Evolutionary conservation across 2,113 vertebrate genomes (phyloP), one percentile per base, ranked within the genome.

Genomic region (Scartelaos histophorus): DNA sequence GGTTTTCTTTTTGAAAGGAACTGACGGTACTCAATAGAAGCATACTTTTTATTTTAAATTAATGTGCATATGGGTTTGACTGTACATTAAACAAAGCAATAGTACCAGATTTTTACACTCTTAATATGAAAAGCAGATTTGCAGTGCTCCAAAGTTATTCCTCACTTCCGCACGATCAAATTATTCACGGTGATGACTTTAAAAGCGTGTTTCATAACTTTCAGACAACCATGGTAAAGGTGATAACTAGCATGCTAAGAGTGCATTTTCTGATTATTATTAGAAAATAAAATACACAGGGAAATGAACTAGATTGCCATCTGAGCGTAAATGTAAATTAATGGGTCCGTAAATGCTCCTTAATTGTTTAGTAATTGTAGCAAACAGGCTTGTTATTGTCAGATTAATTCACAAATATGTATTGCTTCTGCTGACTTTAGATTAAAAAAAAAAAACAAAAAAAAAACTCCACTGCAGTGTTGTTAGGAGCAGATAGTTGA

Each of bases 291-390:
- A 29, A 29, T 29, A 29, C 29, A 29, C 29, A 29, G 29, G 29
- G 10, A 43, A 1, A 43, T 43, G 9, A 10, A 34, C 16, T 61
- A 25, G 13, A 2, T 13, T 13, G 24, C 24, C 25, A 61, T 17
- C 15, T 61, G 58, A 61, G 25, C 25, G 7, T 34, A 15, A 34
- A 17, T 61, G 34, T 17, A 5, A 25, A 34, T 13, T 34, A 61
- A 34, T 61, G 25, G 15, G 22, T 17, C 34, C 17, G 29, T 61
- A 5, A 61, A 61, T 34, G 58, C 24, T 17, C 34, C 25, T 29
- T 16, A 61, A 61, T 61, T 19, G 58, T 25, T 61, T 61, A 29
- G 58, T 61, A 61, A 61, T 61, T 61, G 21, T 34, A 3, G 58
- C 6, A 61, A 61, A 61, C 13, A 17, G 15, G 13, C 58, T 54